Evolutionary conservation across 2,888 invertebrate species (phyloP), one percentile per base, ranked within the genome.

Genomic region (Calephelis perditalis): DNA sequence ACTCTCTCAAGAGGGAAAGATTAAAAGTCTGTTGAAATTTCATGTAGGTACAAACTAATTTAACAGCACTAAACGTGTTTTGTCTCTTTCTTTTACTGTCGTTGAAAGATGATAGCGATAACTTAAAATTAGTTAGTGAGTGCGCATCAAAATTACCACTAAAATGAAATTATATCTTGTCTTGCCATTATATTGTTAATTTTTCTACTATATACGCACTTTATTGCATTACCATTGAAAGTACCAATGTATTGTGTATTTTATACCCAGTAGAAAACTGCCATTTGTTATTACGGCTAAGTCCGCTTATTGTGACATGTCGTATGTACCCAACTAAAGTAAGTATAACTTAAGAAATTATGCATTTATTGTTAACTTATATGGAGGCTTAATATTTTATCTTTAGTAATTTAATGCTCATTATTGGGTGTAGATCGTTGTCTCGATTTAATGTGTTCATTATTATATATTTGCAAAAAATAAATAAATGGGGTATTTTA

Each of bases 321-420:
- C 49, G 8, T 63, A 63, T 64, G 58, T 56, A 56, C 11, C 58
- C 60, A 58, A 54, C 60, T 56, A 61, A 59, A 58, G 36, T 47
- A 47, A 47, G 47, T 15, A 45, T 49, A 49, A 49, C 26, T 49
- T 49, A 49, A 49, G 49, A 65, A 62, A 58, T 64, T 63, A 64
- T 67, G 68, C 67, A 68, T 70, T 69, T 68, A 68, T 58, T 63
- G 58, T 63, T 61, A 66, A 55, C 61, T 54, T 62, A 62, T 60
- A 59, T 60, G 63, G 68, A 68, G 68, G 68, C 68, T 68, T 60
- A 61, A 49, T 49, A 49, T 54, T n/a, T 68, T 63, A 56, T 47
- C 49, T 49, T 49, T 49, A 49, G 49, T 49, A 7, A 10, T 26
- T 49, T 49, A 49, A 49, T 49, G 49, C 49, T 49, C 49, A 49